Evolutionary conservation across 2,113 vertebrate genomes (phyloP), one percentile per base, ranked within the genome.

Genomic region (Malurus elegans): DNA sequence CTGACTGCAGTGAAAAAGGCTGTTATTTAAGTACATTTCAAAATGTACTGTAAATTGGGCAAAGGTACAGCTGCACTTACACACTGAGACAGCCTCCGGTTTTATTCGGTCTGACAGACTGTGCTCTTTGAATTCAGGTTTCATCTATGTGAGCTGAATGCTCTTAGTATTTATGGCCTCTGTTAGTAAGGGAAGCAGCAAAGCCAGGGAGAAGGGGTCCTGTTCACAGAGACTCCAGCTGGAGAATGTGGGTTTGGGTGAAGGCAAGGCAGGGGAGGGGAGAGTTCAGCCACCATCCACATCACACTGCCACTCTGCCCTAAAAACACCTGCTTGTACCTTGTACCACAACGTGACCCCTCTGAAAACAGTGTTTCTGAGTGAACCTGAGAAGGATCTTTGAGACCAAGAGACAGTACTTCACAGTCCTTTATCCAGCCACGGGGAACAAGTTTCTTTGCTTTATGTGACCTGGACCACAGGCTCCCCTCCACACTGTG

Each of bases 11-110:
- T 86, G 90, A 85, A 93, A 88, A 96, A 25, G 88, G 53, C 80
- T 58, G 85, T 90, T 96, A 96, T 93, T 90, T 92, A 82, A 96
- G 92, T 90, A 95, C 67, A 94, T 96, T 95, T 96, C 90, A 93
- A 71, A 97, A 94, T 86, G 86, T 91, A 90, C 89, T 86, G 80
- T 80, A 96, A 97, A 96, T 91, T 96, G 94, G 79, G 80, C 86
- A 82, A 96, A 87, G 93, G 90, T 96, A 86, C 87, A 95, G 90
- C 92, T 85, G 32, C 42, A 44, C 66, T 96, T 80, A 81, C 44
- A 69, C 13, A 21, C 79, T 38, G 81, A 91, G 96, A 93, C 66
- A 95, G 85, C 75, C 87, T 95, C 48, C 2, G 45, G 92, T 88
- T 95, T 94, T 91, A 88, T 82, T 93, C 45, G 40, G 60, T 72